Evolutionary conservation across 1,140 invertebrate genomes (phyloP), one percentile per base, ranked within the genome.

Genomic region (Lasioglossum baleicum): DNA sequence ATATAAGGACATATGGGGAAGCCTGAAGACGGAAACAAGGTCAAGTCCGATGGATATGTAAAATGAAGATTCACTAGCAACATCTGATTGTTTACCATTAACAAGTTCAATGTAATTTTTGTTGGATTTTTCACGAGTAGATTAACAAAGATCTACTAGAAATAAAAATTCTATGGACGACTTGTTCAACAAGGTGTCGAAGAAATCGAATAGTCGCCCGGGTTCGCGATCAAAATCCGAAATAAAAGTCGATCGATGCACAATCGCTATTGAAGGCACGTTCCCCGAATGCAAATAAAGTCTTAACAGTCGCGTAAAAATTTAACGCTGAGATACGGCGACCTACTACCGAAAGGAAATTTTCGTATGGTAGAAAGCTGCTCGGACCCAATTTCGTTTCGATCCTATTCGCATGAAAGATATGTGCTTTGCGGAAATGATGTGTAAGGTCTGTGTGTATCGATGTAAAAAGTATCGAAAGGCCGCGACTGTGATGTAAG

Each of bases 261-360:
- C 20, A 6, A 66, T 11, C 1, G 17, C 15, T 64, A 48, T 65
- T 65, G 15, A 44, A 73, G 51, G 73, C 76, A 73, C 76, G 69
- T 42, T 7, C 42, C 17, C 20, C 15, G 22, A 56, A 65, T 73
- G 69, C 31, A 58, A 79, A 79, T 72, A 64, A 31, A 78, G 48
- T 10, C 40, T 17, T 42, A 17, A 40, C 65, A 15, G 7, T 13
- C 10, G 31, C 3, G 26, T 64, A 65, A 78, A 78, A 53, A 58
- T 73, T 73, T 72, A 44, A 53, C 68, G 17, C 53, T 17, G 51
- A 66, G 66, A 58, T 66, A 56, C 73, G 51, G n/a, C 68, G 75
- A 72, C 76, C 76, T 44, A 73, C 76, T 79, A 17, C 48, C 26
- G 70, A 72, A 79, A 73, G 61, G 64, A 65, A 80, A 80, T 80